These are phyloP conservation scores for Xestia ashworthii DNA, from an alignment of 2,888 invertebrate genomes.

Conservation along the genomic window DNA sequence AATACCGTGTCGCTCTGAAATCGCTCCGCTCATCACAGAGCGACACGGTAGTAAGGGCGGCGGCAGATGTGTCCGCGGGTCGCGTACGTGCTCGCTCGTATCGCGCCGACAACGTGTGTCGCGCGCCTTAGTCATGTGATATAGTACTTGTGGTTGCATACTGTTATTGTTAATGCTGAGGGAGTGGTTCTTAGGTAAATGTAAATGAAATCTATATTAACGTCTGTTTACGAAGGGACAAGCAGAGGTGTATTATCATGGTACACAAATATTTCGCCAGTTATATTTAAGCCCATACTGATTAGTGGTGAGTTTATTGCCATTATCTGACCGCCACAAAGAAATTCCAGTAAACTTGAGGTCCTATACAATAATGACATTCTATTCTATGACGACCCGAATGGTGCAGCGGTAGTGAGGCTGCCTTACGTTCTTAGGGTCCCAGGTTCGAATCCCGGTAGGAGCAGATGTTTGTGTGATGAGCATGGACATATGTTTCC, in stretches of 20 bases:
- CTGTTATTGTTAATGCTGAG: conserved; percentile 40
- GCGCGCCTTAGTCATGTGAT: conserved; percentile 64
- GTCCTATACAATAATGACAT: background rate
- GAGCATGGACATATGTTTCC: no score
- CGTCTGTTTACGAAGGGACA: background rate
- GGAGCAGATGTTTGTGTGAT: no score
- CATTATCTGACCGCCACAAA: background rate
- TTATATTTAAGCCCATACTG: background rate
- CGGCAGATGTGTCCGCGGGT: conserved; percentile 79
- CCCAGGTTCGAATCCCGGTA: no score
- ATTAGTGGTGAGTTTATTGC: background rate
- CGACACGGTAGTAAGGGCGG: conserved; percentile 50
- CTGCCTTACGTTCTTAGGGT: no score
- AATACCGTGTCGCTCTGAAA: background rate
- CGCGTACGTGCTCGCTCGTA: conserved; percentile 79
- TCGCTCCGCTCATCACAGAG: conserved; percentile 44
- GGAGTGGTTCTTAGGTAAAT: background rate
- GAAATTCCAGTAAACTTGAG: background rate
- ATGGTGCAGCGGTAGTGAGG: no score
- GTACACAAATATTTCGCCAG: background rate
- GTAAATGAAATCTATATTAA: background rate
- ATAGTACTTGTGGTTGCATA: conserved; percentile 38
- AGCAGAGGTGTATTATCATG: background rate
- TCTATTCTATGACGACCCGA: no score
- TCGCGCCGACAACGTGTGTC: conserved; percentile 64